Base-by-base conservation (phyloP, 2,797 vertebrate genomes). In the Lagodon rhomboides region DNA sequence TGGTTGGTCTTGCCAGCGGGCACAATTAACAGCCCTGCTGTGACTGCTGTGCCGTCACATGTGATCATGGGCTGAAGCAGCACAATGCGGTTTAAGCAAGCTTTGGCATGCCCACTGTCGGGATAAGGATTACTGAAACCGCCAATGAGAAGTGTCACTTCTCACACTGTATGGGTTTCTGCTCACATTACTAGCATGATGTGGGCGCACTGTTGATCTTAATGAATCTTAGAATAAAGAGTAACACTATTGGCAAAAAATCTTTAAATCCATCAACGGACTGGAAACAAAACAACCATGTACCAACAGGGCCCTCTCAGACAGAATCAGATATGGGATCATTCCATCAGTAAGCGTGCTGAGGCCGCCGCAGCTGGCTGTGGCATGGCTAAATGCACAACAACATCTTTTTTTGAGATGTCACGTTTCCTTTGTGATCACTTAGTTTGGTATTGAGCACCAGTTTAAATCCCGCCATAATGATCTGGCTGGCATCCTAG, bases 71-170 rank as follows among this genome's bases (percentile, higher is more conserved):
- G 25, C 15, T 58, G 18, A 4, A 9, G 7, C 2, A 6, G 49
- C 25, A 53, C 34, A 17, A 17, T 12, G 8, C 15, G 17, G 20
- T 22, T 46, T 22, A 15, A 44, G 16, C 16, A 34, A 30, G 9
- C 4, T 46, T 34, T 20, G 47, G 22, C 7, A 8, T n/a, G 22
- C 15, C 49, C 3, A 5, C 18, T 9, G 30, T 60, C 96, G 97
- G 5, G 96, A 97, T 0, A 96, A 96, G 0, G 95, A 97, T 81
- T 96, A 97, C 96, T 97, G 92, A 0, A 71, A 47, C 75, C 82
- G 92, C 51, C 87, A 82, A 65, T 56, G 44, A 47, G 58, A n/a
- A 38, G 61, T 27, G 43, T 56, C 27, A 58, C 18, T 34, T 56
- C n/a, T 73, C 23, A 46, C 34, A 38, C 38, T 38, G 38, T 38